Evolutionary conservation across 2,888 invertebrate genomes (phyloP).

Genomic region (Apodemia hepburni): DNA sequence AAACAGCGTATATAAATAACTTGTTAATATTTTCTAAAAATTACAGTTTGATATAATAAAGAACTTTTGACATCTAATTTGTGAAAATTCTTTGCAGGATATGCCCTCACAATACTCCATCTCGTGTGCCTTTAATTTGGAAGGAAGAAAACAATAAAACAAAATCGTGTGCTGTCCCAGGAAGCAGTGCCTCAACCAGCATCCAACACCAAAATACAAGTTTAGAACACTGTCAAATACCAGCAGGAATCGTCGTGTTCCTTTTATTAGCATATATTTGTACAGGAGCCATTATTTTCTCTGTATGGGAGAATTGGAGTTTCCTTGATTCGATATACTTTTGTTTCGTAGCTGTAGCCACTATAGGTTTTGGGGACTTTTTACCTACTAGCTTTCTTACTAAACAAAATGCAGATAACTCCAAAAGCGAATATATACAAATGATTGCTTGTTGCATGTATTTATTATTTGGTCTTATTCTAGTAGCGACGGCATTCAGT

Average conservation of each 20-base stretch:
- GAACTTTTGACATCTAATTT: no score
- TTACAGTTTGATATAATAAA: no score
- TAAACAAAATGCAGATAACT: slow-evolving; percentile 60
- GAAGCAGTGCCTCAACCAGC: slow-evolving; percentile 56
- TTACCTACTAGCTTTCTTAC: slow-evolving; percentile 81
- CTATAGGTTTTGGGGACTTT: slow-evolving; percentile 90
- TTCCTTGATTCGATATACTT: slow-evolving; percentile 91
- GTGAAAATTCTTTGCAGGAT: slow-evolving; percentile 58
- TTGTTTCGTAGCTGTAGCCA: slow-evolving; percentile 91
- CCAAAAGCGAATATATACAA: slow-evolving; percentile 82
- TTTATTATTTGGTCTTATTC: slow-evolving; percentile 87
- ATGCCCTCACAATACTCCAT: slow-evolving; percentile 86
- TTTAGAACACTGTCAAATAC: slow-evolving; percentile 67
- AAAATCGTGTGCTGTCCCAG: slow-evolving; percentile 60
- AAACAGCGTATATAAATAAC: no score
- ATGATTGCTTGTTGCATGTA: slow-evolving; percentile 90
- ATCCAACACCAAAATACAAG: slow-evolving; percentile 53
- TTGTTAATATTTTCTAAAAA: no score
- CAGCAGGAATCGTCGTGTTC: slow-evolving; percentile 79
- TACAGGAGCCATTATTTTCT: slow-evolving; percentile 88
- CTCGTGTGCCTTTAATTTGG: slow-evolving; percentile 87
- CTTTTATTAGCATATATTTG: slow-evolving; percentile 87
- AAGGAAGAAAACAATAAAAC: slow-evolving; percentile 66
- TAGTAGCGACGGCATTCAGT: slow-evolving; percentile 92
- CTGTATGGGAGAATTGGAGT: slow-evolving; percentile 90